Evolutionary conservation across 2,113 vertebrate genomes (phyloP), one percentile per base, ranked within the genome.

Genomic region (Callocephalon fimbriatum): DNA sequence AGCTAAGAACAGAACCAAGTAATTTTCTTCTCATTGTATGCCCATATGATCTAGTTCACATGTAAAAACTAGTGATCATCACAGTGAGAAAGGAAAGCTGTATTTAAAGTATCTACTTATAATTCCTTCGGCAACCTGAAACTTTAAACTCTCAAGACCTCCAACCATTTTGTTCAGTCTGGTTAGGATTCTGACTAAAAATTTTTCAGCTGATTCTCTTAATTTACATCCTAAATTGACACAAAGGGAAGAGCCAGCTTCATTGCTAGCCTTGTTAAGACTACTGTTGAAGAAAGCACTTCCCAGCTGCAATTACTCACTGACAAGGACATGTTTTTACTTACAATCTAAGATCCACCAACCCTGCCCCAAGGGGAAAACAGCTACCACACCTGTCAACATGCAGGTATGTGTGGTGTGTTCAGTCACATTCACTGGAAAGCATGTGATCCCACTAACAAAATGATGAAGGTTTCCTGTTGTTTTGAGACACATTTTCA

Each of bases 321-420:
- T 29, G 38, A 59, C 51, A 27, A 12, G 74, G 72, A 71, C 67
- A 26, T 75, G 93, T 93, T 93, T 93, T 80, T 93, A 68, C 68
- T 72, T 32, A 12, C 81, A 88, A 18, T 31, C 29, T 13, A n/a
- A 88, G 63, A 88, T 45, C 3, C 63, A 21, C 68, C 85, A 84
- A 1, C 88, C 93, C 92, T 96, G 92, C 95, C 97, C 91, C 26
- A 44, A 88, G 96, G 95, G 83, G 4, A 86, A 38, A 87, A 22
- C 15, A 92, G 90, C 89, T 83, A 86, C 78, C 65, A 47, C 75
- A 66, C 88, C 93, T 92, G 75, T 75, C 76, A 95, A 86, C 73
- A 31, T 48, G 68, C 81, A 96, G 45, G 12, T 92, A 96, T 90
- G 94, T 37, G 56, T 61, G 97, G 96, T 86, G 96, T 97, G 96